Conservation (phyloP, 2,888 invertebrate species). For the Tetragonula carbonaria region DNA sequence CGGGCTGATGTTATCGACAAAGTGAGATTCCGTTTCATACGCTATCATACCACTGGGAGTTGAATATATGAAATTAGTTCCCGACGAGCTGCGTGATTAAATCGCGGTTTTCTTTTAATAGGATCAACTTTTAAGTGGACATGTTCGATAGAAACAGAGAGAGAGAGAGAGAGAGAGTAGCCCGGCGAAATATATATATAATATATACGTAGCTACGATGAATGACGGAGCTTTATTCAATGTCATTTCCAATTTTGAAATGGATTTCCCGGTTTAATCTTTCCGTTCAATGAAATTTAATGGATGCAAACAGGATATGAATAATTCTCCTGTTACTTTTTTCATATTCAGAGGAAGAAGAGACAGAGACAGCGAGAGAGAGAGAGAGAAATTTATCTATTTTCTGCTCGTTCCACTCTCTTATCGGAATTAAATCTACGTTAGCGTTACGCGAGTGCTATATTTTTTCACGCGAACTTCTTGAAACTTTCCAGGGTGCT, state of each 20-base stretch:
- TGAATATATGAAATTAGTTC: not conserved
- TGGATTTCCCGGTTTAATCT: not conserved
- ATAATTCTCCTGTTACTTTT: not conserved
- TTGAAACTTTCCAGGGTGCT: constrained; percentile 3
- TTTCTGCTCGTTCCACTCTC: not conserved
- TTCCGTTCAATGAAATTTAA: constrained; percentile 1
- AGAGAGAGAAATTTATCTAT: not conserved
- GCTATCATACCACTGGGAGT: not conserved
- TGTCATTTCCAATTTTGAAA: not conserved
- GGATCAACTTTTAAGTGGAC: constrained; percentile 4
- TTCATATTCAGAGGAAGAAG: not conserved
- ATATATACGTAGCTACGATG: not conserved
- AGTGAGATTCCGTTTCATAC: not conserved
- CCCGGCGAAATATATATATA: not conserved
- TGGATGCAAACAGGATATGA: not conserved
- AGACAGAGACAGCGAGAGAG: not conserved
- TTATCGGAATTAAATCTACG: constrained; percentile 4
- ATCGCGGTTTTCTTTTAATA: constrained; percentile 1
- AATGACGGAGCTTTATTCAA: not conserved
- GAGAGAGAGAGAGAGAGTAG: not conserved
- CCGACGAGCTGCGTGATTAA: constrained; percentile 4
- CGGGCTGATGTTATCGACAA: not conserved
- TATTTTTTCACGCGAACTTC: constrained; percentile 12
- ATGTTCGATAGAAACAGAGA: not conserved
- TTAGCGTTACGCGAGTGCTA: not conserved